Base-by-base conservation (phyloP, 2,888 invertebrate genomes). In the Mythimna ferrago region DNA sequence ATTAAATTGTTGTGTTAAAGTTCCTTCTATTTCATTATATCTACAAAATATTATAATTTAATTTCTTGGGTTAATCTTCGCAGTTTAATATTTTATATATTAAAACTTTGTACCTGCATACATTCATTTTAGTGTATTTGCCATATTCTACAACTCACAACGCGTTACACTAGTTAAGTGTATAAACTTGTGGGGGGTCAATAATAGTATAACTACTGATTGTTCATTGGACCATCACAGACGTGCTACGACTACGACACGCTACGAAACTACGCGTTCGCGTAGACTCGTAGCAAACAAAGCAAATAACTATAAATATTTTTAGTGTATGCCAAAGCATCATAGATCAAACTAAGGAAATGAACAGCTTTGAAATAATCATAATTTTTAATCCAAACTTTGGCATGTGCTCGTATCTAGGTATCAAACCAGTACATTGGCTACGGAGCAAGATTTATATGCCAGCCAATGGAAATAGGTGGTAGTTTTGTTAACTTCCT, bases 1-100 rank as follows among this genome's bases (percentile, higher is more conserved):
- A 90, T 92, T 90, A 90, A 87, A 87, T 89, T 89, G 80, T 83
- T 78, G 80, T 84, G 66, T 78, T 87, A 81, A 87, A 77, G 85
- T 85, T 86, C 67, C 85, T 84, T 80, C 80, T 73, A 79, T 82
- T 81, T 78, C 80, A 81, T 83, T 87, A 79, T 75, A 74, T 77
- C 66, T 82, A 80, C 64, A 67, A 71, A 58, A 65, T 61, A 73
- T 76, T 76, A 67, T 81, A 71, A 69, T 85, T 71, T 65, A 66
- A 71, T 80, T 76, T 78, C 73, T 69, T 76, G 70, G 65, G 61
- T 66, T 78, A 72, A 75, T 71, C 53, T 21, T 14, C 38, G 26
- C 11, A 41, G 51, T 14, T 54, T 57, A 26, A 26, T 5, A 16
- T 5, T 21, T 6, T 26, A n/a, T 26, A 16, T 32, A 10, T 38